phyloP scores from a whole-genome alignment of 2,888 invertebrate genomes.

The Acrobasis consociella region DNA sequence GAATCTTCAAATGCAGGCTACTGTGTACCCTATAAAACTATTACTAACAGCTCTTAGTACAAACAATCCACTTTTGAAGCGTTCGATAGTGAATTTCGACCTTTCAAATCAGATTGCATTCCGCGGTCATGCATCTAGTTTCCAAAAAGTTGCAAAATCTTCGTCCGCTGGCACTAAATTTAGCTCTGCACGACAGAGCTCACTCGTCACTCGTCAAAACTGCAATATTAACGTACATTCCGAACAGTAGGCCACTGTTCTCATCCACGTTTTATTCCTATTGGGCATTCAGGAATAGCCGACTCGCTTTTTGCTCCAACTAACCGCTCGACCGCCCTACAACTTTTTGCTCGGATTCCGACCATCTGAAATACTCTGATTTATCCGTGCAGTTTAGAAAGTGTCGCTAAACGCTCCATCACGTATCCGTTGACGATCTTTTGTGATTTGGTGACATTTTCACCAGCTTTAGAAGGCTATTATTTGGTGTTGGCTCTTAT shows the following conservation, averaged over 20 bases:
- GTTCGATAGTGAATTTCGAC: too few relatives aligned
- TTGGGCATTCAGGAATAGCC: constrained; percentile 18
- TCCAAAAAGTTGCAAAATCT: not conserved
- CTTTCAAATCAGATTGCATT: too few relatives aligned
- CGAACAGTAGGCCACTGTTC: constrained; percentile 10
- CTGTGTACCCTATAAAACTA: too few relatives aligned
- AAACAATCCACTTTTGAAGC: too few relatives aligned
- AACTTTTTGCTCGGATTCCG: constrained; percentile 14
- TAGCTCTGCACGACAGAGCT: not conserved
- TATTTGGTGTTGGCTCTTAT: not conserved
- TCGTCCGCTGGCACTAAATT: not conserved
- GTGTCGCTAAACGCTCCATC: constrained; percentile 44
- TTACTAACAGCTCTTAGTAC: too few relatives aligned
- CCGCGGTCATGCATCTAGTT: too few relatives aligned
- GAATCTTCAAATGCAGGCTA: too few relatives aligned
- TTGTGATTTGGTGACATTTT: constrained; percentile 37
- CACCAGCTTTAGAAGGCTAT: constrained; percentile 13
- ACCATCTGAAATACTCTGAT: constrained; percentile 20
- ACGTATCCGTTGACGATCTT: constrained; percentile 38
- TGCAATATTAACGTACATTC: not conserved
- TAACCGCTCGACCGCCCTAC: not conserved
- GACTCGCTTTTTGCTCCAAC: not conserved
- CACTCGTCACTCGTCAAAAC: constrained; percentile 4
- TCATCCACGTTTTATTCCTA: not conserved
- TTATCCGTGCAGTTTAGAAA: constrained; percentile 41